Evolutionary conservation across 1,140 invertebrate genomes (phyloP).

Genomic region (Drosophila tropicalis): DNA sequence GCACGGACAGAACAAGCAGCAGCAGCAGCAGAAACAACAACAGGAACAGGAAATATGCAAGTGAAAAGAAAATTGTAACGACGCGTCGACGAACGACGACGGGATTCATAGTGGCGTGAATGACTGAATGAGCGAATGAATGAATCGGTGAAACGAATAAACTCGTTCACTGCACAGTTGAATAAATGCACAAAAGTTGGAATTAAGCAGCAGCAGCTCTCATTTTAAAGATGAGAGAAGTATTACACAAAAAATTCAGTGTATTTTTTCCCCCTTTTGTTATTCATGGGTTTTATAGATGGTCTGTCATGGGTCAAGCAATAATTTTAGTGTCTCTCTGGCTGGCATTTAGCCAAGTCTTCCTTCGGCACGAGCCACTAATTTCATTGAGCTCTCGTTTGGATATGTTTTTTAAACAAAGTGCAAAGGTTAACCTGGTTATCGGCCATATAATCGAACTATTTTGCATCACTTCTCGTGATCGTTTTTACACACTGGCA

Average conservation of each 20-base stretch:
- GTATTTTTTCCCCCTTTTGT: too few relatives aligned
- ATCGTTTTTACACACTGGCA: neutral
- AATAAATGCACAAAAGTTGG: conserved; percentile 64
- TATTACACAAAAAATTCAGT: neutral
- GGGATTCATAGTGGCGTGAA: conserved; percentile 43
- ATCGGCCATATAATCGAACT: too few relatives aligned
- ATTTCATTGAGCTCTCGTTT: too few relatives aligned
- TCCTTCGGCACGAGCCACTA: too few relatives aligned
- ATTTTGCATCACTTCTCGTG: neutral
- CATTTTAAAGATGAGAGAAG: neutral
- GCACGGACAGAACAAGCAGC: conserved; percentile 18
- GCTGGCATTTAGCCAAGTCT: too few relatives aligned
- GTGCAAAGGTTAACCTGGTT: too few relatives aligned
- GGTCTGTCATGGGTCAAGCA: too few relatives aligned
- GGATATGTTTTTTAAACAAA: too few relatives aligned
- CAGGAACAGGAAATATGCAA: conserved; percentile 17
- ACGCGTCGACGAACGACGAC: conserved; percentile 17
- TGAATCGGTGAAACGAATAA: conserved; percentile 73
- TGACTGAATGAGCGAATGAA: conserved; percentile 50
- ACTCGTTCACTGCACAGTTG: conserved; percentile 69
- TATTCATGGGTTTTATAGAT: too few relatives aligned
- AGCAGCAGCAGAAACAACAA: conserved; percentile 2
- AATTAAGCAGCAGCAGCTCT: conserved; percentile 45
- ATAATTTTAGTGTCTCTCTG: too few relatives aligned
- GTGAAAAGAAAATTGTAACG: conserved; percentile 45